Evolutionary conservation across 2,888 invertebrate genomes (phyloP), one percentile per base, ranked within the genome.

Genomic region (Cantharis rufa): DNA sequence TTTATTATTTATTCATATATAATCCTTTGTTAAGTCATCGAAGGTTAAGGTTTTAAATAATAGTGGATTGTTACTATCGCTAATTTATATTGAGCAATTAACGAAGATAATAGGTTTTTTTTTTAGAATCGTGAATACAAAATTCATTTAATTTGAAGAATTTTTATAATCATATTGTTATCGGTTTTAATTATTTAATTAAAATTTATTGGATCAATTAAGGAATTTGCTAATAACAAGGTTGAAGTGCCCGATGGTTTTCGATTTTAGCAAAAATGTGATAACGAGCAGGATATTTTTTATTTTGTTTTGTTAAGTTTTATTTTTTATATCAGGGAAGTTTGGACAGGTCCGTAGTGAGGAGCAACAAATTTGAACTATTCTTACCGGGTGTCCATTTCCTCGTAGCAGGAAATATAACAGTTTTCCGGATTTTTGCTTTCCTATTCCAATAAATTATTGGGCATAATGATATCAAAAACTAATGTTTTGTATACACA

Each of bases 21-120:
- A 62, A 62, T 21, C 21, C 32, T 69, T 32, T 32, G 32, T 48
- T 32, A 69, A 32, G 69, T 69, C 69, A 69, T 69, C 16, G 32
- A 69, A 69, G 69, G 69, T 69, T 28, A 69, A 48, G 32, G 69
- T 69, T 69, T 69, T 32, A 69, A 69, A 18, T 32, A 28, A 28
- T 15, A 11, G 10, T 15, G 28, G 28, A 32, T 69, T 69, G 69
- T 69, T n/a, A 69, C 13, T 32, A 69, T 69, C 32, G 3, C 32
- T 16, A 32, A 16, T 32, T 32, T 69, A 69, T 32, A 32, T 69
- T 69, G 18, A 69, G 69, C 32, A 16, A 16, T 32, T 24, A 27
- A 11, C 15, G 69, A 69, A 15, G 32, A 69, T 32, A 32, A 15
- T 27, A 15, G 11, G 16, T 63, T 63, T 63, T 63, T 62, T 63